Percentiles rank a stretch among this genome's conserved stretches.
These are phyloP conservation scores for Lonchura striata DNA, from an alignment of 2,113 vertebrate genomes.

Conservation along the genomic window DNA sequence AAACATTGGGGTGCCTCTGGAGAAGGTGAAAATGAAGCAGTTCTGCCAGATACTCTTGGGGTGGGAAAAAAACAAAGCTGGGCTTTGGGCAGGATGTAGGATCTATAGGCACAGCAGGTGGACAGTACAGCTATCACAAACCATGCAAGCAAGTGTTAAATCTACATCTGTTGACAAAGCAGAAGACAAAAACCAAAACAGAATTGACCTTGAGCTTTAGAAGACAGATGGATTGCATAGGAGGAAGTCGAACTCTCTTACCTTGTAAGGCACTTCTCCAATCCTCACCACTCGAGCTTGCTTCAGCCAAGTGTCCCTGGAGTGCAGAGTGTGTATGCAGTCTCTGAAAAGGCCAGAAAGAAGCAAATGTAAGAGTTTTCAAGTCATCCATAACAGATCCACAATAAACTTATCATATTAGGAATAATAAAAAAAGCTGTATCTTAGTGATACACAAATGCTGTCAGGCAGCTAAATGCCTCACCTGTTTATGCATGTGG, in stretches of 20 bases:
- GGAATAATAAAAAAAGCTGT: background rate
- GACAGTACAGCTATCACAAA: background rate
- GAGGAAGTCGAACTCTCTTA: background rate
- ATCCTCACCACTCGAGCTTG: constrained; percentile 89
- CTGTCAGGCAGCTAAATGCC: background rate
- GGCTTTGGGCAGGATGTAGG: background rate
- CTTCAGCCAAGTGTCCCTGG: constrained; percentile 94
- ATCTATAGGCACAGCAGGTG: background rate
- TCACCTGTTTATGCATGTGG: background rate
- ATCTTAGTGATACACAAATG: background rate
- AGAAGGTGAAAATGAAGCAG: background rate
- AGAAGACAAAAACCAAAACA: background rate
- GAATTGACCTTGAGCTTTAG: background rate
- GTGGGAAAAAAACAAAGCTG: background rate
- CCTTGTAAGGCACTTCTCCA: constrained; percentile 93
- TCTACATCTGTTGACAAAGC: background rate
- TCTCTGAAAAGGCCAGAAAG: constrained; percentile 74
- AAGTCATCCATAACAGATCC: background rate
- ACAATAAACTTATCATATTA: background rate
- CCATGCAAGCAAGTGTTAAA: background rate
- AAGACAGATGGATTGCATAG: background rate
- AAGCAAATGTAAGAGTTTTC: background rate
- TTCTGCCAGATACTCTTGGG: background rate
- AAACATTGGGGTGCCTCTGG: background rate
- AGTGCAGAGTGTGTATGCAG: constrained; percentile 92